Percentiles rank a stretch among this genome's conserved stretches.
These are phyloP conservation scores for Cardinalis cardinalis DNA, from an alignment of 2,113 vertebrate genomes.

Conservation along the genomic window DNA sequence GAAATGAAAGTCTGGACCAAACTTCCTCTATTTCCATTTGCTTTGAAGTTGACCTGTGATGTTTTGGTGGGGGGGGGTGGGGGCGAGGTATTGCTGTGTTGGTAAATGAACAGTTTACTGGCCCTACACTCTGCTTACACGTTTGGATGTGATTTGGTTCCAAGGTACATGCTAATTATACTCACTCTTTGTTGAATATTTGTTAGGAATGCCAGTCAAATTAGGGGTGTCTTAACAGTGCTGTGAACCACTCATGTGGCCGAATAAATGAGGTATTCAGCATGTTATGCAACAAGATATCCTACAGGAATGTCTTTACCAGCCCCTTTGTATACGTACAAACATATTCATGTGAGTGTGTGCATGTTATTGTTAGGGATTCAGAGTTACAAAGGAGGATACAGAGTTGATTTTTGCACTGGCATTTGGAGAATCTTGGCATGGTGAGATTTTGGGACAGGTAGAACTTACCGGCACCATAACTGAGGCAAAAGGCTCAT, in stretches of 20 bases:
- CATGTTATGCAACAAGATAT: background rate
- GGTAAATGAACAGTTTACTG: background rate
- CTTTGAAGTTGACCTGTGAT: background rate
- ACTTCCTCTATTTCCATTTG: background rate
- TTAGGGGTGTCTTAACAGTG: background rate
- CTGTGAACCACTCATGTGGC: fast-evolving
- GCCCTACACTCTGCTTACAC: fast-evolving
- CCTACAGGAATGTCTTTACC: background rate
- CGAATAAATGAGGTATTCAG: background rate
- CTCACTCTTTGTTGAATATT: background rate
- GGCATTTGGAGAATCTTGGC: background rate
- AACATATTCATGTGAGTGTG: background rate
- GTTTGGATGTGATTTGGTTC: background rate
- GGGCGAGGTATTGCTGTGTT: fast-evolving
- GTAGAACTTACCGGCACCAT: fast-evolving
- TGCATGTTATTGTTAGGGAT: background rate
- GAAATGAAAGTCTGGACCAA: background rate
- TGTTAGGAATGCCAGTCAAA: background rate
- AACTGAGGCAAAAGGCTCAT: background rate
- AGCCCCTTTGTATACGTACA: background rate
- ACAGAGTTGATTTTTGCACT: background rate
- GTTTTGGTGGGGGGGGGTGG: fast-evolving
- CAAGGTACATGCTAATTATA: fast-evolving
- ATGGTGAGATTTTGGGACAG: background rate
- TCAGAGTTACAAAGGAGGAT: background rate